A percentile compares a stretch with the other conserved stretches of the same genome.
These are phyloP conservation scores for Amblyornis subalaris DNA, from an alignment of 2,113 vertebrate genomes.

Conservation along the genomic window DNA sequence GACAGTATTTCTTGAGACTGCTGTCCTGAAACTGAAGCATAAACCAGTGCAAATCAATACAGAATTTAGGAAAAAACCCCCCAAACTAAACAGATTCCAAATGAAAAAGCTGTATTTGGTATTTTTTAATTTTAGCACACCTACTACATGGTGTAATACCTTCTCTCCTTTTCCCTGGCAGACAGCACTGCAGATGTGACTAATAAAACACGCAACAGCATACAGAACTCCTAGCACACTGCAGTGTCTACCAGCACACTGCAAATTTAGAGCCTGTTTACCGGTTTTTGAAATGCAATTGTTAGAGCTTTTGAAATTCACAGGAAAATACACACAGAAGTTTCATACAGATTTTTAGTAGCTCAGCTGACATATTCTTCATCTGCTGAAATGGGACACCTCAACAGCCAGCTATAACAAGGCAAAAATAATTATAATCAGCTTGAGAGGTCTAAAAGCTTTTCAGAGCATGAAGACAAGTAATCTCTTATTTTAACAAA, in stretches of 20 bases:
- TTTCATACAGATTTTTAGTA: neutral
- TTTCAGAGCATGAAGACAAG: neutral
- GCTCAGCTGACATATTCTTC: neutral
- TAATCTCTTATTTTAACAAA: neutral
- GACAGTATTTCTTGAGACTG: neutral
- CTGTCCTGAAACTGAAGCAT: neutral
- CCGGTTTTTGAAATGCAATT: neutral
- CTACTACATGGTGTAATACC: accelerated
- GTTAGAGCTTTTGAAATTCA: neutral
- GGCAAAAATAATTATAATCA: neutral
- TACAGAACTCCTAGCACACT: neutral
- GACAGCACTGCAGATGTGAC: neutral
- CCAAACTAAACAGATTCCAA: neutral
- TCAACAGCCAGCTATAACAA: neutral
- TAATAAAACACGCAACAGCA: neutral
- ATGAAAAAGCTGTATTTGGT: neutral
- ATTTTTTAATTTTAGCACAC: neutral
- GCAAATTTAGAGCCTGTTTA: neutral
- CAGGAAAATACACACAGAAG: neutral
- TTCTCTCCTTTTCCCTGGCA: neutral
- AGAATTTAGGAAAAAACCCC: neutral
- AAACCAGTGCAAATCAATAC: neutral
- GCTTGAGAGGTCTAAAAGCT: neutral
- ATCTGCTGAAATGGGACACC: neutral
- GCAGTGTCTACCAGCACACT: neutral